Base-by-base conservation (phyloP, 1,140 invertebrate genomes). In the Hyles vespertilio region DNA sequence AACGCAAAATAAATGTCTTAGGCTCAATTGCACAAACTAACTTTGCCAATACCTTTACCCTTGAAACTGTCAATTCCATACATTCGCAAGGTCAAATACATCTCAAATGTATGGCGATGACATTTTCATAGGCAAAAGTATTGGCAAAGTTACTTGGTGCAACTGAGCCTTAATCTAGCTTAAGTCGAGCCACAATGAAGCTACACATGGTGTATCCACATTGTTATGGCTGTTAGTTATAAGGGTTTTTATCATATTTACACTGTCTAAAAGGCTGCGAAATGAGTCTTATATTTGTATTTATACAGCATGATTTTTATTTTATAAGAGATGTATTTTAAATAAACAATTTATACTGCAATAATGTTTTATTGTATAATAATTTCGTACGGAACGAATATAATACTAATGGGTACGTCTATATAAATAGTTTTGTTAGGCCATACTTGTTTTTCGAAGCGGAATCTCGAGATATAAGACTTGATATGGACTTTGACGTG, bases 161-260 rank as follows among this genome's bases (percentile, higher is more conserved):
- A 36, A 36, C 3, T 36, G 36, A 36, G 3, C 7, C 36, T 36
- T 7, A n/a, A 22, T 22, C 8, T 40, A 40, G 36, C 8, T 40
- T 5, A 5, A 40, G 8, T 5, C 40, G 49, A 12, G 69, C 70
- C 70, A 73, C 66, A 59, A 52, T 59, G 57, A 36, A 43, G 54
- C 57, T 72, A 75, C 53, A 67, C 58, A 11, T 2, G 9, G 11
- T 61, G 57, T 75, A 75, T 59, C 58, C 40, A 34, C 58, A 58
- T 62, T 63, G 73, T 71, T 69, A 7, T 70, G 73, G 73, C 60
- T 12, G 46, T 40, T 65, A 63, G 64, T n/a, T 58, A 59, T 56
- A 57, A 61, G 52, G 57, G 63, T 62, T 61, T 56, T 48, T 48
- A 48, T 48, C 47, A 11, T 40, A 40, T 40, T 40, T 40, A 40